Evolutionary conservation across 2,113 vertebrate species (phyloP), one percentile per base, ranked within the genome.

Genomic region (Bubo bubo): DNA sequence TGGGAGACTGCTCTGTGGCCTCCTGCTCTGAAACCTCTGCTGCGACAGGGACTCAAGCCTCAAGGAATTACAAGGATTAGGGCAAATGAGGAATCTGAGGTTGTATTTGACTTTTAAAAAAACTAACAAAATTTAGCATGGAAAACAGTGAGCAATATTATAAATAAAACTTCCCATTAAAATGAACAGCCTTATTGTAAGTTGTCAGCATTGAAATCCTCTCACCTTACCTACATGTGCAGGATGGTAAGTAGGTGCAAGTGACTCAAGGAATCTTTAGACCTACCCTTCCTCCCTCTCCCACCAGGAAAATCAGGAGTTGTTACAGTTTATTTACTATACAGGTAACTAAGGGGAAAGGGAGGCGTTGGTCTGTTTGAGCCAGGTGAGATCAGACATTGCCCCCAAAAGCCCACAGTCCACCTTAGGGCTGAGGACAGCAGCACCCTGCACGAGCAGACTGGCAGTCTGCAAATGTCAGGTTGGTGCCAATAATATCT

Each of bases 351-450:
- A 58, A 37, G 9, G 30, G 11, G n/a, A 77, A 80, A 30, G 9
- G 14, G 41, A 67, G 4, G 23, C 23, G 21, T 37, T 49, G 49
- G 20, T 45, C 30, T 8, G 0, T 56, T 21, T 37, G 12, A 84
- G 23, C 22, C 79, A 92, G 30, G 30, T 45, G 49, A 43, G 58
- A 60, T 64, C 43, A 63, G 68, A 30, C 18, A 18, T 4, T 53
- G 53, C 11, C 7, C 35, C 20, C 5, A 7, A 21, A 86, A 79
- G 50, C 27, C n/a, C 34, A 27, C 30, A 56, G 53, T 30, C 62
- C 2, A 0, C 2, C 0, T 17, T 3, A 34, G 35, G 49, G 62
- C 34, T 39, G 82, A 3, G 4, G 47, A 85, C 26, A 32, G 49
- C 32, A 72, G 35, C 60, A 68, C 12, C 49, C 39, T 1, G 1